Base-by-base conservation (phyloP, 2,113 vertebrate species). In the Paedocypris sp. region DNA sequence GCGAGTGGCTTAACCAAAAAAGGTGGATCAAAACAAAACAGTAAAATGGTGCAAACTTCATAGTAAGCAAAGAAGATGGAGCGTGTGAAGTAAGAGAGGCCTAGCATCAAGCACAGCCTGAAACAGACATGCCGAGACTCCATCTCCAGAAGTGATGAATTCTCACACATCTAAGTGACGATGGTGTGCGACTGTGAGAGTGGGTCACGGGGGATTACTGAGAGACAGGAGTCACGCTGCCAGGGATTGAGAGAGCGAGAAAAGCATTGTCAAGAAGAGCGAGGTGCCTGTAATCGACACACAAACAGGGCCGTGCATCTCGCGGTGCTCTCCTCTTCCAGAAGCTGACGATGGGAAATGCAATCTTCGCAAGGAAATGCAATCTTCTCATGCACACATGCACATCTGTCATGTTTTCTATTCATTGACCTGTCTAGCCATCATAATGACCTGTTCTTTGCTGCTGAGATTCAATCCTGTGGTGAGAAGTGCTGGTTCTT, bases 231-330 rank as follows among this genome's bases (percentile, higher is more conserved):
- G 48, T 13, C 9, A 10, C 19, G 19, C 35, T 33, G 29, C 25
- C 19, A 54, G 50, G 50, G 41, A 64, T 33, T 45, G 60, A 51
- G 35, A 31, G 60, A 62, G 46, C 12, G 35, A 53, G 48, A 52
- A 58, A 36, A 43, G 39, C 54, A 58, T 45, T 58, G 54, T 58
- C 54, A 58, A 58, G 54, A 58, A 45, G 26, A 58, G 39, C 18
- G 26, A 58, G 39, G 39, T 58, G 53, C 32, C 39, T 2, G 53
- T 57, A 57, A 42, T 57, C 53, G 39, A 57, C 53, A 13, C 8
- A 5, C 8, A 3, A 10, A 16, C 39, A 22, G 38, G 39, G 13
- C 11, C 39, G 22, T 32, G 18, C 12, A 12, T 58, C 26, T 57
- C 12, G 10, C 26, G 16, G 22, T 36, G 22, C 28, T 6, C 39